Conservation (phyloP, 2,113 vertebrate genomes). For the Tinamus guttatus region DNA sequence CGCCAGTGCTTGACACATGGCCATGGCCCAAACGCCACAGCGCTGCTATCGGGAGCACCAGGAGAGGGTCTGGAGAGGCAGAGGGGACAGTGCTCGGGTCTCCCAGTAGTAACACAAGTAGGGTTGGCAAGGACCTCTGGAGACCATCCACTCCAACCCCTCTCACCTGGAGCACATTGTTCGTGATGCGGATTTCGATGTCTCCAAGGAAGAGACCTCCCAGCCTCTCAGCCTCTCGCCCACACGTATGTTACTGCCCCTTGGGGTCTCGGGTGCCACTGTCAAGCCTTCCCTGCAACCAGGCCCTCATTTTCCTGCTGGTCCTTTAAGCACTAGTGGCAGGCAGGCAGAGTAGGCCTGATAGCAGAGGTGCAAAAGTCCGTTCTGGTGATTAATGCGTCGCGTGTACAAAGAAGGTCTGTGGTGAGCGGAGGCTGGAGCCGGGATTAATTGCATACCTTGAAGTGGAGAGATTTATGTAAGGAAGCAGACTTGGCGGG, state of each 20-base stretch:
- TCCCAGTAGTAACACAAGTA: too few relatives aligned
- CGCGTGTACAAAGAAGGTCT: slow-evolving; percentile 66
- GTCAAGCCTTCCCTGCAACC: neutral
- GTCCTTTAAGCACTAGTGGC: neutral
- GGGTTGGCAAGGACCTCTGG: too few relatives aligned
- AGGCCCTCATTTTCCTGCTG: neutral
- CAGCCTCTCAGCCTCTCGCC: neutral
- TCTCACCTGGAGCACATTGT: too few relatives aligned
- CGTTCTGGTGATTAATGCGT: slow-evolving; percentile 68
- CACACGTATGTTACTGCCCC: neutral
- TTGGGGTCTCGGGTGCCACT: neutral
- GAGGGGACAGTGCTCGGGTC: rapidly evolving
- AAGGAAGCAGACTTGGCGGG: slow-evolving; percentile 69
- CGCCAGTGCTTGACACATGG: neutral
- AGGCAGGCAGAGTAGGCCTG: neutral
- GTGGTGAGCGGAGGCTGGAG: slow-evolving; percentile 66
- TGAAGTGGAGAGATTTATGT: slow-evolving; percentile 76
- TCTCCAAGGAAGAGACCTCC: too few relatives aligned
- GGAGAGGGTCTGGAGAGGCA: neutral
- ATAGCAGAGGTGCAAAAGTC: slow-evolving; percentile 68
- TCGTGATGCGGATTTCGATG: too few relatives aligned
- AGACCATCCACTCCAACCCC: too few relatives aligned
- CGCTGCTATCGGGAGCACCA: neutral
- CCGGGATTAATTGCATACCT: slow-evolving; percentile 74
- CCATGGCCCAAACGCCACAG: neutral